Evolutionary conservation across 2,888 invertebrate genomes (phyloP), one percentile per base, ranked within the genome.

Genomic region (Globia sparganii): DNA sequence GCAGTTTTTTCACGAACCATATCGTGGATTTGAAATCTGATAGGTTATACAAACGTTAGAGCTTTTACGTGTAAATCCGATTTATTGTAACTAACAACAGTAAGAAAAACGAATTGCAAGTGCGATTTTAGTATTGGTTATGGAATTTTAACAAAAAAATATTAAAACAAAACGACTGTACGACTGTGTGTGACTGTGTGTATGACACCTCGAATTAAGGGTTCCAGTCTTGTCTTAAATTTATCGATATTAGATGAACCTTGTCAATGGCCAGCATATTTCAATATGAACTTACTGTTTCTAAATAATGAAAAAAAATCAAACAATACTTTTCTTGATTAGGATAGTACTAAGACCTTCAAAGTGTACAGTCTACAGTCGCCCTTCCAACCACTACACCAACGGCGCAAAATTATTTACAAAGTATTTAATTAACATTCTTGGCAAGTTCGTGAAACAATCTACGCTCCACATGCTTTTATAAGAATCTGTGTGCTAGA

Each of bases 351-450:
- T 31, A 56, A 61, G 21, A n/a, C n/a, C 64, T 25, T 66, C n/a
- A 49, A 34, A 72, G n/a, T n/a, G 28, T 56, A 64, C 46, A n/a
- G n/a, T n/a, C n/a, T n/a, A 37, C 59, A 71, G 25, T 31, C 65
- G 13, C 25, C 43, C 59, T 62, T 34, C 18, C 9, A 25, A 66
- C 61, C 62, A 62, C 80, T 72, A 71, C 18, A 75, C 81, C 28
- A 53, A 72, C 53, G 56, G 67, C 21, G 59, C 34, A 61, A 71
- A 77, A 75, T 78, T 68, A 86, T 86, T 75, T 73, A 80, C 77
- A 80, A 84, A 86, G 80, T 78, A 82, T 84, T 84, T 86, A 84
- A 86, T 86, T 82, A 86, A 84, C 80, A 86, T 86, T 86, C 86
- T 80, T 77, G 73, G 74, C 71, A 75, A 86, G 80, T 86, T 86